Conservation (phyloP, 2,888 invertebrate genomes). For the Pachymerium ferrugineum region DNA sequence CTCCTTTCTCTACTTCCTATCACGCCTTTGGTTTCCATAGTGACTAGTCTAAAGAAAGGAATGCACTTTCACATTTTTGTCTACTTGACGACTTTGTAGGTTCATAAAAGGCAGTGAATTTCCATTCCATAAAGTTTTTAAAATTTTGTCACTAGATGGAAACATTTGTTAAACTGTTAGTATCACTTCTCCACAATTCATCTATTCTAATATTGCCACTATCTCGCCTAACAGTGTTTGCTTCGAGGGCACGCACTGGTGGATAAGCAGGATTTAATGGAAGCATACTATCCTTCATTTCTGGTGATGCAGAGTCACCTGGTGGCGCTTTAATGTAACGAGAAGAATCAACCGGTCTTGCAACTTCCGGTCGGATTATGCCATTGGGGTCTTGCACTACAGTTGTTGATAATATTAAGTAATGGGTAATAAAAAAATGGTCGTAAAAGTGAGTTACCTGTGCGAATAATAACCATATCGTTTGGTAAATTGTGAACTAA, state of each 20-base stretch:
- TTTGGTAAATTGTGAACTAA: constrained; percentile 32
- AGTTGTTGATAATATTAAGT: neutral
- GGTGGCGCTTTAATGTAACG: constrained; percentile 29
- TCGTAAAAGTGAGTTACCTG: constrained; percentile 1
- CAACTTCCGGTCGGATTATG: constrained; percentile 31
- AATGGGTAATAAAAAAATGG: neutral
- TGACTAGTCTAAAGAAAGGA: too few relatives aligned
- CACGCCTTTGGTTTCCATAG: too few relatives aligned
- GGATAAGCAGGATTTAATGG: constrained; percentile 32
- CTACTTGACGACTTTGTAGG: too few relatives aligned
- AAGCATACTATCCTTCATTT: constrained; percentile 26
- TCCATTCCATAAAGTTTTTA: neutral
- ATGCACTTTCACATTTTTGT: too few relatives aligned
- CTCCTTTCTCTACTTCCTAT: too few relatives aligned
- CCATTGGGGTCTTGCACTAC: constrained; percentile 33
- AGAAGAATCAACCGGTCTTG: neutral
- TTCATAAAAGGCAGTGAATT: neutral
- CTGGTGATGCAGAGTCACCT: neutral
- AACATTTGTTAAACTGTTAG: neutral
- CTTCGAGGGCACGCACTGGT: constrained; percentile 25
- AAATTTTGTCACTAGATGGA: neutral
- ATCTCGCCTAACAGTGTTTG: neutral
- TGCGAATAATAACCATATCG: constrained; percentile 33
- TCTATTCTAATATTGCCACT: constrained; percentile 7
- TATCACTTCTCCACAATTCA: neutral